phyloP scores from a whole-genome alignment of 2,797 vertebrate genomes.

The Danio choprae region DNA sequence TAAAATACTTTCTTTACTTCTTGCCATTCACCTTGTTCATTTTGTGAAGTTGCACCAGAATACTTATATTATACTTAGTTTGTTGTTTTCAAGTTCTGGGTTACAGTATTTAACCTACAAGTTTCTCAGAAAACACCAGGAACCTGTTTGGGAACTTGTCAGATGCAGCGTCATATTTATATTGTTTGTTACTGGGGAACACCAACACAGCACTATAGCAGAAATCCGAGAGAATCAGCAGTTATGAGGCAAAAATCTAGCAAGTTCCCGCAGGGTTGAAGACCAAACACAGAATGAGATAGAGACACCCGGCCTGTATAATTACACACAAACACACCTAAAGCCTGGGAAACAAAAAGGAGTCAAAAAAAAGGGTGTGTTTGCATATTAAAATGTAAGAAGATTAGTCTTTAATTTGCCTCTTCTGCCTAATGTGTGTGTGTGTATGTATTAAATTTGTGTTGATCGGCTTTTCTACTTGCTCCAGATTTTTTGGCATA shows the following conservation, averaged over 20 bases:
- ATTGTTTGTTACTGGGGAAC: background rate
- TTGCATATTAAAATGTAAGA: background rate
- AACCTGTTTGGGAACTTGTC: background rate
- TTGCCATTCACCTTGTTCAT: no score
- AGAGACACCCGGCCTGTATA: background rate
- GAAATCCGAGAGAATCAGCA: background rate
- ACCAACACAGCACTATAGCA: background rate
- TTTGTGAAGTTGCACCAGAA: no score
- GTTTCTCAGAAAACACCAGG: background rate
- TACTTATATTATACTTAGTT: no score
- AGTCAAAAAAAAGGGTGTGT: background rate
- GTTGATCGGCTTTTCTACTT: background rate
- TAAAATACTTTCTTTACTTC: no score
- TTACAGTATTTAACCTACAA: background rate
- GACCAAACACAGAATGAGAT: background rate
- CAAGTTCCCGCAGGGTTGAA: background rate
- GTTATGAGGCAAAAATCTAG: background rate
- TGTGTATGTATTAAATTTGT: no score
- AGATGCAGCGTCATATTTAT: background rate
- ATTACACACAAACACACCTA: constrained; percentile 20
- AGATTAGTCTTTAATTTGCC: background rate
- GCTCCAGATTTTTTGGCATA: no score
- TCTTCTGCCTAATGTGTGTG: background rate
- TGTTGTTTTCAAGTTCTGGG: background rate
- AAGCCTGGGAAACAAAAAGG: background rate